phyloP scores from a whole-genome alignment of 2,797 vertebrate species.

The Macropus fuliginosus region DNA sequence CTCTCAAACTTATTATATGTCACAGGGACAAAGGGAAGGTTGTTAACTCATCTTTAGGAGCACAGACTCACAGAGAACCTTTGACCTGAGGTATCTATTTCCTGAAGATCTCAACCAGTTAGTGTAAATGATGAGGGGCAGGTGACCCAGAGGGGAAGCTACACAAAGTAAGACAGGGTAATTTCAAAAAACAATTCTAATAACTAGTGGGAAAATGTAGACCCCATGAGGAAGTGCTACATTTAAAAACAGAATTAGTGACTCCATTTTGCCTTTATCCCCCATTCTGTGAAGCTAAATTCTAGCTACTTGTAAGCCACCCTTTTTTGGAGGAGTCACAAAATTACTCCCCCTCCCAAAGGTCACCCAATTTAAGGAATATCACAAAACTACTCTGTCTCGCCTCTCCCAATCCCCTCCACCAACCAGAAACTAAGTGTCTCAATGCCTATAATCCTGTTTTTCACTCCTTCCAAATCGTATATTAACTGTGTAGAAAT shows the following conservation, averaged over 20 bases:
- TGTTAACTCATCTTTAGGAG: neutral
- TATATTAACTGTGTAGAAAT: neutral
- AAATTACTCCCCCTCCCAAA: neutral
- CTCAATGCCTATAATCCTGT: neutral
- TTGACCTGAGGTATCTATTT: neutral
- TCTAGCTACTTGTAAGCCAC: neutral
- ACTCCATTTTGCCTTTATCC: neutral
- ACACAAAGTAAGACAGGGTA: neutral
- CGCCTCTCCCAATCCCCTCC: neutral
- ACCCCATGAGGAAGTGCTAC: neutral
- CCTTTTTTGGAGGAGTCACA: neutral
- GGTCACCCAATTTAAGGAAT: neutral
- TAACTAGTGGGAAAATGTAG: neutral
- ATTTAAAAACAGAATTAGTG: neutral
- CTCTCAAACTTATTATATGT: too few species aligned
- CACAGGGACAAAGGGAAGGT: neutral
- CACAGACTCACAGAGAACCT: neutral
- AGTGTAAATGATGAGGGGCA: neutral
- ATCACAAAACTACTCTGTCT: neutral
- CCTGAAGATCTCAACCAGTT: neutral
- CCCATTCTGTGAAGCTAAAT: neutral
- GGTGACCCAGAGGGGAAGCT: neutral
- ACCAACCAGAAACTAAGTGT: neutral
- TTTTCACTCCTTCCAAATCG: neutral
- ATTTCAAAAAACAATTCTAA: neutral